phyloP scores from a whole-genome alignment of 2,797 vertebrate species.

The Telmatherina bonti region DNA sequence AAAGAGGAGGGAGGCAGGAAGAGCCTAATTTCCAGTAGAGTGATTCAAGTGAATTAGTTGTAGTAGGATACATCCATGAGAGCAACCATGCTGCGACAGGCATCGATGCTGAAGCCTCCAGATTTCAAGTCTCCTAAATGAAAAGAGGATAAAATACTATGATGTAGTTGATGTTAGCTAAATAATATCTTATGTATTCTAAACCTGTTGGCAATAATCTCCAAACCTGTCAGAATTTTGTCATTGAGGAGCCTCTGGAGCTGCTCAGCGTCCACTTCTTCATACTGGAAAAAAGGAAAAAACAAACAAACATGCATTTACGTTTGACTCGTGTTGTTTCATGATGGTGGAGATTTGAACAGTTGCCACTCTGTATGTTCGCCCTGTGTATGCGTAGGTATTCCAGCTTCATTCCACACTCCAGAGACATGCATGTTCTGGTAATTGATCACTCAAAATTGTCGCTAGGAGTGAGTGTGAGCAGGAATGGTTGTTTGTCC shows the following conservation, averaged over 20 bases:
- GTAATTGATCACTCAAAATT: no score
- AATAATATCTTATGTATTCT: not conserved
- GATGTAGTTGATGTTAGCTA: not conserved
- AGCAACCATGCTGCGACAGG: constrained; percentile 88
- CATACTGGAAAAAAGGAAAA: constrained; percentile 56
- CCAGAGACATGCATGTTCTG: no score
- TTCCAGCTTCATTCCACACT: no score
- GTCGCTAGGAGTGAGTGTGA: no score
- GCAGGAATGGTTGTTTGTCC: no score
- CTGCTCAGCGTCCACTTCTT: constrained; percentile 74
- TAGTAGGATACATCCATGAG: constrained; percentile 93
- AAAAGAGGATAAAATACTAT: not conserved
- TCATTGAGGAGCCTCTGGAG: constrained; percentile 73
- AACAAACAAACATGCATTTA: not conserved
- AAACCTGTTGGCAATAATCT: not conserved
- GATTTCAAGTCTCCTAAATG: constrained; percentile 58
- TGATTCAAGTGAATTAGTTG: not conserved
- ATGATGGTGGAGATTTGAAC: no score
- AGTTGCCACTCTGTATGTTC: no score
- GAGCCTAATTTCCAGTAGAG: not conserved
- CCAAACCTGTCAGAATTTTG: constrained; percentile 64
- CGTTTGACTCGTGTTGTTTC: not conserved
- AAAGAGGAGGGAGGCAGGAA: no score
- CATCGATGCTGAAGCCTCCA: constrained; percentile 86
- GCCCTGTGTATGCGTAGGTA: no score